These are phyloP conservation scores for Netelia melanura DNA, from an alignment of 2,888 invertebrate species.

Conservation along the genomic window DNA sequence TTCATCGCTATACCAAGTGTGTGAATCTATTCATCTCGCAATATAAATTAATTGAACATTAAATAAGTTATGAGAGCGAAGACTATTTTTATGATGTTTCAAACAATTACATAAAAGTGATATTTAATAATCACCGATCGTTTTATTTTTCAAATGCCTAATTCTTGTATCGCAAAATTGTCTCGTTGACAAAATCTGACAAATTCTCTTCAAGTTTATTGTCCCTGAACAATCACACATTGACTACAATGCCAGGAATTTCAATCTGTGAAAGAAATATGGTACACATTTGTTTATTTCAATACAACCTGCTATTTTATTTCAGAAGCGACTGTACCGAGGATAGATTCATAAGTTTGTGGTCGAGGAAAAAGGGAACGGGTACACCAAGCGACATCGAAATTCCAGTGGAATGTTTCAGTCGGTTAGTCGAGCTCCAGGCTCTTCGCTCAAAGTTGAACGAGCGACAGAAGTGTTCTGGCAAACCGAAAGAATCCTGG, in stretches of 20 bases:
- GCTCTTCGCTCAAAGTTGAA: background rate
- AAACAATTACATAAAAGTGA: background rate
- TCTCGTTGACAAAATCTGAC: too few relatives aligned
- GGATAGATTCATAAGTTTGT: background rate
- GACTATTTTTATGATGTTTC: background rate
- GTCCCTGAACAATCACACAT: too few relatives aligned
- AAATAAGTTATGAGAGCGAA: background rate
- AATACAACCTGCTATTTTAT: too few relatives aligned
- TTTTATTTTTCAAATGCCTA: too few relatives aligned
- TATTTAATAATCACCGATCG: background rate
- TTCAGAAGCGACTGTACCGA: background rate
- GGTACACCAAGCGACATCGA: constrained; percentile 11
- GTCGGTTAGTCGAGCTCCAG: constrained; percentile 12
- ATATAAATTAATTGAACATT: background rate
- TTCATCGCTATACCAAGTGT: background rate
- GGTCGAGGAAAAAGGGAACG: constrained; percentile 1
- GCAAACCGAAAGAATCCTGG: constrained; percentile 12
- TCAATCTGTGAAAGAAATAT: too few relatives aligned
- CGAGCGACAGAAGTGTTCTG: constrained; percentile 18
- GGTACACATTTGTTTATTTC: too few relatives aligned
- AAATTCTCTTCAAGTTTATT: too few relatives aligned
- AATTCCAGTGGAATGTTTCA: constrained; percentile 35
- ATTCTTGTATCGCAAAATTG: too few relatives aligned
- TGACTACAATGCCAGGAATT: too few relatives aligned
- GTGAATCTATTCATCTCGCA: background rate